phyloP scores from a whole-genome alignment of 2,797 vertebrate genomes.

The Intellagama lesueurii region DNA sequence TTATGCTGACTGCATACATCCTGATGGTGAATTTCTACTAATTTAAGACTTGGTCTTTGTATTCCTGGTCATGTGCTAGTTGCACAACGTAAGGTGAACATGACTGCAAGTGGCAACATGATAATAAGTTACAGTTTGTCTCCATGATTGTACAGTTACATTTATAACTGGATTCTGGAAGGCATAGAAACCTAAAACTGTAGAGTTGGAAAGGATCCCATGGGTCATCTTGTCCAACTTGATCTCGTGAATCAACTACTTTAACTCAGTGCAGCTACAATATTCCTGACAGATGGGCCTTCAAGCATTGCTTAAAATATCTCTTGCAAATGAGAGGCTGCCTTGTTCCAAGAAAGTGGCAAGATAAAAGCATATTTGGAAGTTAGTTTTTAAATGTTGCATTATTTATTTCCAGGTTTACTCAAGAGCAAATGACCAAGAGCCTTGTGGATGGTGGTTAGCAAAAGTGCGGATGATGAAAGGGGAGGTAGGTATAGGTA shows the following conservation, averaged over 20 bases:
- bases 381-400: not conserved
- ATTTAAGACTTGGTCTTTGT: no score
- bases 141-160: no score
- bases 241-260: not conserved
- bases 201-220: no score
- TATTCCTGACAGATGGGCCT: not conserved
- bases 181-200: not conserved
- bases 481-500: constrained; percentile 88
- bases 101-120: no score
- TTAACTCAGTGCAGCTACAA: not conserved
- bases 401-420: constrained; percentile 83
- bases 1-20: no score
- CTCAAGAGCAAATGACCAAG: constrained; percentile 97
- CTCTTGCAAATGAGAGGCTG: not conserved
- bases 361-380: not conserved
- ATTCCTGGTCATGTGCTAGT: no score
- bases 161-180: no score
- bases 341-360: not conserved
- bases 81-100: no score
- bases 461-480: constrained; percentile 99
- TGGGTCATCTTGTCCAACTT: not conserved
- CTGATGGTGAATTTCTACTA: no score
- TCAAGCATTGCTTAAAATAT: not conserved
- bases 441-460: constrained; percentile 99
- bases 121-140: no score